Evolutionary conservation across 37 sponge, comb jelly and placozoan species (phyloP).

Genomic region (Theonella swinhoei): DNA sequence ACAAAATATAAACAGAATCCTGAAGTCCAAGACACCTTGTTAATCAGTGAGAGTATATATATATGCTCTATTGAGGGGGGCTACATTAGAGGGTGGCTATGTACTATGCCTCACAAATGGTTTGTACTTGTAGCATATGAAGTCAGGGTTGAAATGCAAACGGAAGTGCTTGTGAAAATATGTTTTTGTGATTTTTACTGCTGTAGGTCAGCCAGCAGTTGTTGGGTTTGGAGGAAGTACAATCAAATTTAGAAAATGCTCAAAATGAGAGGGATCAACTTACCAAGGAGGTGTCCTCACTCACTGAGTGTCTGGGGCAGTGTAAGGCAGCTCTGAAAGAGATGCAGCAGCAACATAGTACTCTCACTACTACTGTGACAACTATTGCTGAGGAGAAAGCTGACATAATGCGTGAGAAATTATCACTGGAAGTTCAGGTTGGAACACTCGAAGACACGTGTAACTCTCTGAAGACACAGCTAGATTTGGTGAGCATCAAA

Average conservation of each 20-base stretch:
- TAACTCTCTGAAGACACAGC: conserved; percentile 18
- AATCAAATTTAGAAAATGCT: background rate
- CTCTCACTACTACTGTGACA: conserved; percentile 50
- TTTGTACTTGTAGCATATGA: too few relatives aligned
- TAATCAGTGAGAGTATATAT: too few relatives aligned
- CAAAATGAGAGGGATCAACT: conserved; percentile 22
- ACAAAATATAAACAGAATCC: too few relatives aligned
- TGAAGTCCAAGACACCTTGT: too few relatives aligned
- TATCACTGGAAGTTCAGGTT: conserved; percentile 20
- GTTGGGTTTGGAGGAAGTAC: conserved; percentile 5
- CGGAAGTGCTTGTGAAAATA: too few relatives aligned
- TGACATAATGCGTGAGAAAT: conserved; percentile 57
- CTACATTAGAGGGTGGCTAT: too few relatives aligned
- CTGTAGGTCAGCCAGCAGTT: too few relatives aligned
- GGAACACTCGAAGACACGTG: conserved; percentile 32
- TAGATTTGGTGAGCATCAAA: conserved; percentile 1
- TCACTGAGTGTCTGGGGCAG: conserved; percentile 53
- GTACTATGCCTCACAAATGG: too few relatives aligned
- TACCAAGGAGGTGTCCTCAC: conserved; percentile 28
- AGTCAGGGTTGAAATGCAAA: too few relatives aligned
- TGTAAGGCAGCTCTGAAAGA: conserved; percentile 53
- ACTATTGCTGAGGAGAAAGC: conserved; percentile 72
- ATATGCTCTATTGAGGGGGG: too few relatives aligned
- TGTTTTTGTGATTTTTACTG: too few relatives aligned
- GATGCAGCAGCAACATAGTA: conserved; percentile 61